Evolutionary conservation across 2,888 invertebrate species (phyloP).

Genomic region (Thymelicus sylvestris): DNA sequence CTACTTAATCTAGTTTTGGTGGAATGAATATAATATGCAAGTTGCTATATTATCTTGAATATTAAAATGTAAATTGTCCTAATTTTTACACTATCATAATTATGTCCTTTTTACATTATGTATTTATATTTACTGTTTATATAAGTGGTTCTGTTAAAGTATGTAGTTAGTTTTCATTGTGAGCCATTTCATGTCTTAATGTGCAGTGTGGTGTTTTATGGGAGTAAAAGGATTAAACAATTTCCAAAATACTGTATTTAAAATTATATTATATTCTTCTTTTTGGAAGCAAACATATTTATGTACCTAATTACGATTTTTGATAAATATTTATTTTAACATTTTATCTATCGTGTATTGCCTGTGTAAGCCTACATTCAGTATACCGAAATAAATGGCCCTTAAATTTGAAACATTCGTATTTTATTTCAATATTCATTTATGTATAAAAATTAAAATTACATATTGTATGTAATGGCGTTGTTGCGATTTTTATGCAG

Average conservation of each 20-base stretch:
- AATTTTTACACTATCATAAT: neutral
- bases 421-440: conserved; percentile 20
- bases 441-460: neutral
- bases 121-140: neutral
- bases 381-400: conserved; percentile 26
- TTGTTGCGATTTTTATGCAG: neutral
- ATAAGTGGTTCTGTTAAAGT: neutral
- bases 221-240: conserved; percentile 1
- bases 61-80: conserved; percentile 5
- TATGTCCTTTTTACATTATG: neutral
- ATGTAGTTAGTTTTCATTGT: neutral
- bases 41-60: neutral
- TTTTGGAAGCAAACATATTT: conserved; percentile 21
- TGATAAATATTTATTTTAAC: conserved; percentile 23
- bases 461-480: neutral
- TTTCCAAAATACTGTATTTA: conserved; percentile 7
- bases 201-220: neutral
- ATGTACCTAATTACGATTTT: conserved; percentile 16
- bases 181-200: neutral
- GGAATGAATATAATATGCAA: neutral
- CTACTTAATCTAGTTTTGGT: neutral
- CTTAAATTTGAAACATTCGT: conserved; percentile 17
- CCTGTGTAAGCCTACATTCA: conserved; percentile 23
- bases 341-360: conserved; percentile 21
- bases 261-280: conserved; percentile 4